phyloP scores from a whole-genome alignment of 2,113 vertebrate genomes.

The Conger conger region DNA sequence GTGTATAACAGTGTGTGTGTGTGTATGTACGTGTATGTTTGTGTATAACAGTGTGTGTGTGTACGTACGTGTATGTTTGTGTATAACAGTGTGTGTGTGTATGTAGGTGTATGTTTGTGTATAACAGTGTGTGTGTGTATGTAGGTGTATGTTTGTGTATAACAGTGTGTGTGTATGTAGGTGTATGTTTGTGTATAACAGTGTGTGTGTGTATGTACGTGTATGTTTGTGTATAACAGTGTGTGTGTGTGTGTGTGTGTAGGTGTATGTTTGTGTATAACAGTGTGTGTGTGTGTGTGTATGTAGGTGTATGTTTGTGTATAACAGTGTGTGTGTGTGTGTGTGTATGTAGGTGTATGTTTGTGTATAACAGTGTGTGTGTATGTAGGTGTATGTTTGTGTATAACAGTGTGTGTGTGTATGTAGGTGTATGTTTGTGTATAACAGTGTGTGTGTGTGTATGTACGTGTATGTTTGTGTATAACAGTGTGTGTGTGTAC shows the following conservation, averaged over 20 bases:
- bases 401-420: not conserved
- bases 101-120: conserved; percentile 1
- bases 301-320: not conserved
- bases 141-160: conserved; percentile 4
- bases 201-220: too few species aligned
- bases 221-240: too few species aligned
- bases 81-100: not conserved
- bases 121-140: conserved; percentile 1
- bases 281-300: too few species aligned
- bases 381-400: too few species aligned
- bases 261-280: not conserved
- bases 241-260: too few species aligned
- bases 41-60: conserved; percentile 4
- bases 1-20: not conserved
- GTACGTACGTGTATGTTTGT: not conserved
- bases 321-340: not conserved
- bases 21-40: too few species aligned
- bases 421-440: not conserved
- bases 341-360: not conserved
- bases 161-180: conserved; percentile 13
- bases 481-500: not conserved
- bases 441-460: not conserved
- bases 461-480: not conserved
- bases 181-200: conserved; percentile 25
- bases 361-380: not conserved